Evolutionary conservation across 2,113 vertebrate species (phyloP), one percentile per base, ranked within the genome.

Genomic region (Serilophus lunatus): DNA sequence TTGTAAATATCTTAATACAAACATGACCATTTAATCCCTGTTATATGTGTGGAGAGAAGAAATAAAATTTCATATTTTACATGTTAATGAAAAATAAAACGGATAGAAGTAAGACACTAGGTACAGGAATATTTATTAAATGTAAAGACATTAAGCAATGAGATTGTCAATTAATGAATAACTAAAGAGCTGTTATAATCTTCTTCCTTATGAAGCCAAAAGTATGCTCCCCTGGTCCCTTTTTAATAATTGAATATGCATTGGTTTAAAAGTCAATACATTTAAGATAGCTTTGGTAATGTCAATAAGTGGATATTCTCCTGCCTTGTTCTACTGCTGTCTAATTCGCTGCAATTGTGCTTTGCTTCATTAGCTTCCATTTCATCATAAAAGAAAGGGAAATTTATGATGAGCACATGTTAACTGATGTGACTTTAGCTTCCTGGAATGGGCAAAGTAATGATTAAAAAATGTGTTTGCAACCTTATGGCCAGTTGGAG

Each of bases 201-300:
- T 36, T 50, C 25, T 84, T 93, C 77, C 25, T 85, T 38, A 64
- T 1, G 2, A 50, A 81, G 76, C 45, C 83, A 75, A 56, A 35
- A 77, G 49, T n/a, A 76, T 47, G 33, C 22, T 80, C 61, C 42
- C 36, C 25, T 70, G 69, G n/a, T 16, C 23, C 66, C 76, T 89
- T 93, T 95, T 94, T 53, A 86, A 31, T 87, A 90, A 89, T 91
- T 96, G 75, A 74, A 66, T 82, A 93, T 76, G n/a, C 60, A 24
- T 16, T 69, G 64, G 47, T 80, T 90, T 49, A 59, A 79, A 86
- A 80, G 70, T 90, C 26, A 36, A 77, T 70, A n/a, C 59, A 42
- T 65, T 87, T 68, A 65, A 4, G 66, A 88, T 68, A 42, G 35
- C 23, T 82, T 77, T 70, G 69, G 76, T 78, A 95, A 88, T 57